Conservation (phyloP, 2,113 vertebrate genomes). For the Ochotona curzoniae region DNA sequence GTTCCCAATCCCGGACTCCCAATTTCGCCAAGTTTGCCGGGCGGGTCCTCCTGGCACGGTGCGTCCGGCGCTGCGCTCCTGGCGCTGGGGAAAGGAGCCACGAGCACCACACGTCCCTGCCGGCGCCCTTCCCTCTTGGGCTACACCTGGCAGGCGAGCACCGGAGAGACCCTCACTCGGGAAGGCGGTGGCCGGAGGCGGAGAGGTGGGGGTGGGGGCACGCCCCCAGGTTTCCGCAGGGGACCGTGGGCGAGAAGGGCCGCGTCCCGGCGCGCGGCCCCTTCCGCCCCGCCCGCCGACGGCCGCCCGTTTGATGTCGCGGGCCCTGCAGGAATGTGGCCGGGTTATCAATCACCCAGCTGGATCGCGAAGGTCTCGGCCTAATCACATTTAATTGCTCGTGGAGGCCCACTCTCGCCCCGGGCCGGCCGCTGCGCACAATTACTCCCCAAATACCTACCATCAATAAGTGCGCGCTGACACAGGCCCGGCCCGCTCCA, state of each 20-base stretch:
- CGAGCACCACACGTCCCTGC: too few species aligned
- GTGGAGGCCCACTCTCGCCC: constrained; percentile 90
- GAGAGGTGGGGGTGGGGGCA: not conserved
- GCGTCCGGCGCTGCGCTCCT: not conserved
- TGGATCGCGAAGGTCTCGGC: constrained; percentile 90
- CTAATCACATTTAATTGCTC: constrained; percentile 93
- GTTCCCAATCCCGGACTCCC: not conserved
- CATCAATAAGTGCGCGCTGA: constrained; percentile 90
- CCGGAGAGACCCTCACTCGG: not conserved
- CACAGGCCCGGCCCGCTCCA: constrained; percentile 74
- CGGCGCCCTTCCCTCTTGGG: not conserved
- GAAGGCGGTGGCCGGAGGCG: not conserved
- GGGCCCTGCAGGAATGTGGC: constrained; percentile 89
- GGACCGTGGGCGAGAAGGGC: constrained; percentile 34
- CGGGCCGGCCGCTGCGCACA: constrained; percentile 90
- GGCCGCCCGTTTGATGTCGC: constrained; percentile 85
- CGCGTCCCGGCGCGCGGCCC: constrained; percentile 11
- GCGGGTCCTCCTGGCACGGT: not conserved
- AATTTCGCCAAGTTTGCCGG: not conserved
- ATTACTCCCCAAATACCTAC: constrained; percentile 91
- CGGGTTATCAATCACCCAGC: constrained; percentile 92
- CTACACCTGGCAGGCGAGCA: constrained; percentile 37
- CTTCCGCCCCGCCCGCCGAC: constrained; percentile 66
- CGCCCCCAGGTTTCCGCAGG: not conserved
- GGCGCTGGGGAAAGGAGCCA: too few species aligned